Conservation (phyloP, 23 tunicate genomes). For the Diplosoma virens region DNA sequence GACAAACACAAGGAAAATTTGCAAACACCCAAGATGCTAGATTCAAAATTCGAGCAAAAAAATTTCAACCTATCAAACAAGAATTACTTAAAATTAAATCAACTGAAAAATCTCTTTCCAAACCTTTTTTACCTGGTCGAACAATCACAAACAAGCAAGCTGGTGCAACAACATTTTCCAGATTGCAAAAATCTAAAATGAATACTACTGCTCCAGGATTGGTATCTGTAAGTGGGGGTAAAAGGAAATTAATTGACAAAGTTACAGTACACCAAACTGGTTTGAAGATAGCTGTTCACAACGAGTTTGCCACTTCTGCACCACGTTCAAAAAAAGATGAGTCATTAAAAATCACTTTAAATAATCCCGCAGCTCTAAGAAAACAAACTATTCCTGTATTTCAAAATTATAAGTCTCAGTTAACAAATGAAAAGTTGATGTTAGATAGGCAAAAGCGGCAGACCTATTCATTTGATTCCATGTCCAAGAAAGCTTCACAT, state of each 20-base stretch:
- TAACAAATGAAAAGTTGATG: no score
- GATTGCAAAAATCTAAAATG: no score
- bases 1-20: background rate
- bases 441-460: no score
- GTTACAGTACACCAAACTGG: conserved; percentile 52
- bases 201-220: no score
- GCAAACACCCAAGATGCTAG: conserved; percentile 14
- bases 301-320: conserved; percentile 40
- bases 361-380: conserved; percentile 45
- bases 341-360: conserved; percentile 46
- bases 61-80: conserved; percentile 7
- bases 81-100: conserved; percentile 6
- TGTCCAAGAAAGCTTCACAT: no score
- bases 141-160: background rate
- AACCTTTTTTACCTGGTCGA: conserved; percentile 1
- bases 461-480: no score
- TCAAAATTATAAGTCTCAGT: no score
- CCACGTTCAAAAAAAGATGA: background rate
- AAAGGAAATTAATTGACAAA: conserved; percentile 45
- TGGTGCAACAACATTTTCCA: no score
- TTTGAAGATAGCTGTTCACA: conserved; percentile 65
- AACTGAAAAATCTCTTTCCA: background rate
- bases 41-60: conserved; percentile 14
- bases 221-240: no score
- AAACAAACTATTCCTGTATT: no score